Percentiles rank a stretch among this genome's conserved stretches.
Conservation (phyloP, 2,797 vertebrate genomes). For the Amniataba percoides region DNA sequence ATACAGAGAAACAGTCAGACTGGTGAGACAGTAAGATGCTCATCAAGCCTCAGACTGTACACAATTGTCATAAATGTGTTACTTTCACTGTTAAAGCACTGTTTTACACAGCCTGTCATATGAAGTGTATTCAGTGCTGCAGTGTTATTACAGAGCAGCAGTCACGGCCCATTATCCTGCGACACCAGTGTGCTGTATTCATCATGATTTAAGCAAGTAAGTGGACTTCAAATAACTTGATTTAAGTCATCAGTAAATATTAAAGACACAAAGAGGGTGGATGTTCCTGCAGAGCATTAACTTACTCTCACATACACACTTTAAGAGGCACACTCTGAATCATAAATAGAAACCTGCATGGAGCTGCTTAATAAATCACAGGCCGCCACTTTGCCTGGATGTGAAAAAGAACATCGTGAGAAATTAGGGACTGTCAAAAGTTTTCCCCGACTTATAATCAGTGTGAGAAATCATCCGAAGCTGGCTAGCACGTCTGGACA, state of each 20-base stretch:
- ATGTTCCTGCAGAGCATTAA: not conserved
- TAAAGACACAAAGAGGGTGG: not conserved
- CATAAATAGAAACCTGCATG: not conserved
- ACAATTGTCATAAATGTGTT: no score
- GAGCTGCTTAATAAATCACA: not conserved
- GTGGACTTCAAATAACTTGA: not conserved
- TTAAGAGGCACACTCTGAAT: not conserved
- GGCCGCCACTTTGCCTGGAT: not conserved
- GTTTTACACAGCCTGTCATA: not conserved
- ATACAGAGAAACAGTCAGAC: not conserved
- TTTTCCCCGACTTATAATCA: not conserved
- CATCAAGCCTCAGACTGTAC: no score
- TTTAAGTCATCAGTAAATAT: conserved; percentile 20
- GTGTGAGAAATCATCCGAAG: not conserved
- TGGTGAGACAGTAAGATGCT: no score
- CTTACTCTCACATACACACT: not conserved
- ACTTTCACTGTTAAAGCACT: not conserved
- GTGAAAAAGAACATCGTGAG: not conserved
- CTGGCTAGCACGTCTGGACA: conserved; percentile 19
- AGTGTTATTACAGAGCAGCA: not conserved
- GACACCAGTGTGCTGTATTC: not conserved
- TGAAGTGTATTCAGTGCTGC: not conserved
- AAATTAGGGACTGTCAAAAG: not conserved
- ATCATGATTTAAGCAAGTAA: not conserved
- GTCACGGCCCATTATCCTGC: not conserved